A percentile compares a stretch with the other conserved stretches of the same genome.
These are phyloP conservation scores for Aphelenchoides besseyi DNA, from an alignment of 1,140 invertebrate genomes.

Conservation along the genomic window DNA sequence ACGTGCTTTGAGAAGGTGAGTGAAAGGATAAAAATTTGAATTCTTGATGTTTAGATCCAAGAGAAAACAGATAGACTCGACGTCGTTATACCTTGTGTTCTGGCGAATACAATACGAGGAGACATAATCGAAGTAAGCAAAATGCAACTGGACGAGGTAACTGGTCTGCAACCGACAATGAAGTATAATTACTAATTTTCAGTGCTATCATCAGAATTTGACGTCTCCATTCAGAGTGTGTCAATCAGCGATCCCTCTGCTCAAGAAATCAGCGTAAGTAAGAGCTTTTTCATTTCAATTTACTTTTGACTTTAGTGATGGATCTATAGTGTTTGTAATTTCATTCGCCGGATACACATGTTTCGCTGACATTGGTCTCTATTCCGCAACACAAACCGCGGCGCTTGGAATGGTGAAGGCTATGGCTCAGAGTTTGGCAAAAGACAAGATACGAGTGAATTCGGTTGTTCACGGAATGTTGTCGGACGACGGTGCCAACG, in stretches of 20 bases:
- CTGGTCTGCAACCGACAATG: slow-evolving; percentile 2
- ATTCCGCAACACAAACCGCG: slow-evolving; percentile 83
- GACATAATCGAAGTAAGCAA: slow-evolving; percentile 34
- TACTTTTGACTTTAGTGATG: slow-evolving; percentile 30
- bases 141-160: slow-evolving; percentile 36
- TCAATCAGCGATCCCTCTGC: slow-evolving; percentile 22
- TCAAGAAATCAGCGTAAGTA: slow-evolving; percentile 38
- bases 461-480: slow-evolving; percentile 85
- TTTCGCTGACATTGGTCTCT: slow-evolving; percentile 77
- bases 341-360: slow-evolving; percentile 82
- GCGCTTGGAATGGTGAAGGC: slow-evolving; percentile 81
- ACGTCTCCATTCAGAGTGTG: slow-evolving; percentile 32
- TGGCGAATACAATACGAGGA: slow-evolving; percentile 26
- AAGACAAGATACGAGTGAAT: slow-evolving; percentile 72
- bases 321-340: slow-evolving; percentile 65
- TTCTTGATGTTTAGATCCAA: slow-evolving; percentile 30
- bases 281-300: slow-evolving; percentile 10
- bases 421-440: slow-evolving; percentile 66
- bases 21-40: neutral
- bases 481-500: slow-evolving; percentile 77
- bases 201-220: slow-evolving; percentile 33
- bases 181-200: slow-evolving; percentile 10
- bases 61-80: slow-evolving; percentile 31
- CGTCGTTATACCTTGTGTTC: slow-evolving; percentile 19
- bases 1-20: slow-evolving; percentile 26